These are phyloP conservation scores for Watsonalla cultraria DNA, from an alignment of 2,888 invertebrate genomes.

Conservation along the genomic window DNA sequence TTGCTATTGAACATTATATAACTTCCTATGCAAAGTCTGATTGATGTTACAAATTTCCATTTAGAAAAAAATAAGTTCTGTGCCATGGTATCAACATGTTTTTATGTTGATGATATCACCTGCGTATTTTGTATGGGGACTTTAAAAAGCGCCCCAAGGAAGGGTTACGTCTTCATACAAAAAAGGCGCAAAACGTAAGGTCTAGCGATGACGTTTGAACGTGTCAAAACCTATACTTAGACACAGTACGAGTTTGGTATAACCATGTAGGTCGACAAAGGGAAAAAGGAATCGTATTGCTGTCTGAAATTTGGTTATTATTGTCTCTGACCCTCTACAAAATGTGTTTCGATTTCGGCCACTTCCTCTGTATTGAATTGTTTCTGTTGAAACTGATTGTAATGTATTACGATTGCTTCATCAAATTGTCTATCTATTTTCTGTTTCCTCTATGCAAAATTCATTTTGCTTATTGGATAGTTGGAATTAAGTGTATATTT, in stretches of 20 bases:
- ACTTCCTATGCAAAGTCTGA: neutral
- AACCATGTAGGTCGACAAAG: too few relatives aligned
- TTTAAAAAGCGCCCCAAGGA: too few relatives aligned
- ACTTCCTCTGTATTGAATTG: neutral
- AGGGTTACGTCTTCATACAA: too few relatives aligned
- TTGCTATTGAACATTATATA: neutral
- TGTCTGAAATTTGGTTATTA: slow-evolving; percentile 1
- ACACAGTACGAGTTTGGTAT: too few relatives aligned
- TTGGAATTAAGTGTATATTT: neutral
- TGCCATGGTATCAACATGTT: too few relatives aligned
- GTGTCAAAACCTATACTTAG: too few relatives aligned
- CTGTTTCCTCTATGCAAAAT: neutral
- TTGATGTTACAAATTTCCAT: neutral
- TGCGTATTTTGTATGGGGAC: too few relatives aligned
- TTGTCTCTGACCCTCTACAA: slow-evolving; percentile 3
- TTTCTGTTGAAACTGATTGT: neutral
- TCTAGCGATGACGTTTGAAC: too few relatives aligned
- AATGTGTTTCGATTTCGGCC: neutral
- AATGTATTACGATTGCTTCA: neutral
- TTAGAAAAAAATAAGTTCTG: too few relatives aligned
- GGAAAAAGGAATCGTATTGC: too few relatives aligned
- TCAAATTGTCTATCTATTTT: neutral
- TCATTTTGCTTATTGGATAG: neutral
- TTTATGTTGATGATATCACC: too few relatives aligned
- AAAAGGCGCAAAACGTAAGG: too few relatives aligned